A percentile compares a stretch with the other conserved stretches of the same genome.
phyloP scores from a whole-genome alignment of 2,797 vertebrate species.

The Chanos chanos region DNA sequence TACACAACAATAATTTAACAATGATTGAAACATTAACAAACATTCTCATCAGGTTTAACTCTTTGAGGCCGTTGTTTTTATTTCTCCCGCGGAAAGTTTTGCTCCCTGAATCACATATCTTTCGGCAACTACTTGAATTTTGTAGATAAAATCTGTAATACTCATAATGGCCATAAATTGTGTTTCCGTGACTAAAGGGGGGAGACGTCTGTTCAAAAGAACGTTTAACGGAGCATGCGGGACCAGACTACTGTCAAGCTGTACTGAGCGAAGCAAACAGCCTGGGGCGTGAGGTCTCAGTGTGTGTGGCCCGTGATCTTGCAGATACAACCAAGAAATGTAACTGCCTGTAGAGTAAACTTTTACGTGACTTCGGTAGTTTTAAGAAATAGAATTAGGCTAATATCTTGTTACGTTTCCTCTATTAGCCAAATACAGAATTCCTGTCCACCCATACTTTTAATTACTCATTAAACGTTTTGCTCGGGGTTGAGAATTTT shows the following conservation, averaged over 20 bases:
- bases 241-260: constrained; percentile 77
- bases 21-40: constrained; percentile 63
- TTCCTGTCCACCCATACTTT: too few relatives aligned
- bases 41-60: constrained; percentile 56
- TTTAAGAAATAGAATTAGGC: too few relatives aligned
- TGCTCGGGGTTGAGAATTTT: too few relatives aligned
- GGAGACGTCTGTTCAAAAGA: constrained; percentile 80
- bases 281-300: constrained; percentile 72
- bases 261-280: constrained; percentile 81
- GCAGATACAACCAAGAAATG: too few relatives aligned
- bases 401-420: too few relatives aligned
- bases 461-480: too few relatives aligned
- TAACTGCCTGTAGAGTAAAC: too few relatives aligned
- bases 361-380: too few relatives aligned
- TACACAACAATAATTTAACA: constrained; percentile 57
- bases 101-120: constrained; percentile 58
- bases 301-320: constrained; percentile 83
- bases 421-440: too few relatives aligned
- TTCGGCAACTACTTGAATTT: constrained; percentile 71
- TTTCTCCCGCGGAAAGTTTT: constrained; percentile 37
- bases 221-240: constrained; percentile 73
- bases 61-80: constrained; percentile 50
- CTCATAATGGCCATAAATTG: constrained; percentile 84
- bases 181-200: constrained; percentile 84
- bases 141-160: constrained; percentile 83